Conservation (phyloP, 2,888 invertebrate genomes). For the Orthosia incerta region DNA sequence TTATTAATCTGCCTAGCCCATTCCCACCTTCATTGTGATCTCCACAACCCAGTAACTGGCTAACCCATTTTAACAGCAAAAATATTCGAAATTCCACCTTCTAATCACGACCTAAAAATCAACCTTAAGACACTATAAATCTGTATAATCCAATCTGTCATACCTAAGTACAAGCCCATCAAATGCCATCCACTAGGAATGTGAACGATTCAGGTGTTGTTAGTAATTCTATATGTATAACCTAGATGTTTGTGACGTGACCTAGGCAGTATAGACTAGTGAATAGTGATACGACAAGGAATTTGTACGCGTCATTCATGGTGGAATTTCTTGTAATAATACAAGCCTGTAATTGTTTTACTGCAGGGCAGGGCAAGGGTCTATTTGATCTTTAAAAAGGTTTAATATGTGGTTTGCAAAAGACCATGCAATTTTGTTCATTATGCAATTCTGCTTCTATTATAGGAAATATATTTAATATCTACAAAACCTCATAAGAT, state of each 20-base stretch:
- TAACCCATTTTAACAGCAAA: too few species aligned
- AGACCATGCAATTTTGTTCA: too few species aligned
- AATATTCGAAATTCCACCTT: too few species aligned
- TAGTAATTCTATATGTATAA: constrained; percentile 32
- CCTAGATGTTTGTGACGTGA: constrained; percentile 44
- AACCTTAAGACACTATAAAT: constrained; percentile 3
- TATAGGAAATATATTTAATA: too few species aligned
- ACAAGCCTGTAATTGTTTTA: neutral
- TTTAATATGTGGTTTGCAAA: too few species aligned
- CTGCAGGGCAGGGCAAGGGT: neutral
- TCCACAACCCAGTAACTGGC: too few species aligned
- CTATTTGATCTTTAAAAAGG: too few species aligned
- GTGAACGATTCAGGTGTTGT: constrained; percentile 39
- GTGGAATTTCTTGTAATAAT: neutral
- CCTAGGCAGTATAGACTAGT: constrained; percentile 18
- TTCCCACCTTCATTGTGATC: too few species aligned
- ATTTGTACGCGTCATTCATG: constrained; percentile 14
- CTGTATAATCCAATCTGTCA: constrained; percentile 22
- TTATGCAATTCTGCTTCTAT: too few species aligned
- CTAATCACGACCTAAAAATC: constrained; percentile 28
- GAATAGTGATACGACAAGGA: constrained; percentile 5
- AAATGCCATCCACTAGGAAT: constrained; percentile 11
- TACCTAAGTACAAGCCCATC: neutral
- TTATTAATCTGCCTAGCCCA: too few species aligned
- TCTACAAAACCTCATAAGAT: too few species aligned